Percentiles rank a stretch among this genome's conserved stretches.
Conservation (phyloP, 2,888 invertebrate genomes). For the Orchesella flavescens region DNA sequence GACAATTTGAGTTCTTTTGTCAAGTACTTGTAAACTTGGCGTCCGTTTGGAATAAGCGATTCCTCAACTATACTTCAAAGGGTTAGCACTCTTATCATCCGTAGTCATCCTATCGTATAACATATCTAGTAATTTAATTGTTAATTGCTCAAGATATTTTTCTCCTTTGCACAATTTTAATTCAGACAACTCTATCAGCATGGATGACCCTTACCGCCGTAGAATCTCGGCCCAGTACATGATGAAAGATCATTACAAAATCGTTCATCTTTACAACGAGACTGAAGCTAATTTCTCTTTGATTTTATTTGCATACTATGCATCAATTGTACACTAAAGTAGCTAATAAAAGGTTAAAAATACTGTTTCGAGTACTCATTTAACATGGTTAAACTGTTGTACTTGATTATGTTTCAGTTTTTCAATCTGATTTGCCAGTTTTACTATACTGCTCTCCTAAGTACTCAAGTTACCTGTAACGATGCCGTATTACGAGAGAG, state of each 20-base stretch:
- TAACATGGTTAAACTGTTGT: neutral
- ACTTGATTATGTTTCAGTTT: slow-evolving; percentile 23
- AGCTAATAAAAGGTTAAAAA: neutral
- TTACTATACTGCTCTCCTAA: slow-evolving; percentile 43
- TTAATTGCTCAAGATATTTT: too few relatives aligned
- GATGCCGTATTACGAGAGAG: slow-evolving; percentile 24
- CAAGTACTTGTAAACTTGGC: slow-evolving; percentile 42
- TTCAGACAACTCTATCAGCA: slow-evolving; percentile 31
- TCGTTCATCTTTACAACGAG: slow-evolving; percentile 35
- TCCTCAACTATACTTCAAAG: slow-evolving; percentile 36
- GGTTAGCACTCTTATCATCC: neutral
- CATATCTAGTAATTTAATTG: too few relatives aligned
- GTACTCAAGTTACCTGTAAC: slow-evolving; percentile 45
- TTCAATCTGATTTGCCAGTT: slow-evolving; percentile 56
- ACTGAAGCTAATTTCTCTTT: slow-evolving; percentile 42
- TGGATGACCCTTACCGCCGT: slow-evolving; percentile 36
- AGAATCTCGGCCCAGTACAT: slow-evolving; percentile 25
- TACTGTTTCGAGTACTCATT: neutral
- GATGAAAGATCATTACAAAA: slow-evolving; percentile 38
- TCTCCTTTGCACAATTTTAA: too few relatives aligned
- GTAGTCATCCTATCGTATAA: neutral
- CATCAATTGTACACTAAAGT: slow-evolving; percentile 15
- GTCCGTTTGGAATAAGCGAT: slow-evolving; percentile 44
- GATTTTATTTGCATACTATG: slow-evolving; percentile 40
- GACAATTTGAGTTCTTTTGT: slow-evolving; percentile 55